phyloP scores from a whole-genome alignment of 1,140 invertebrate genomes.

The Eueides isabella region DNA sequence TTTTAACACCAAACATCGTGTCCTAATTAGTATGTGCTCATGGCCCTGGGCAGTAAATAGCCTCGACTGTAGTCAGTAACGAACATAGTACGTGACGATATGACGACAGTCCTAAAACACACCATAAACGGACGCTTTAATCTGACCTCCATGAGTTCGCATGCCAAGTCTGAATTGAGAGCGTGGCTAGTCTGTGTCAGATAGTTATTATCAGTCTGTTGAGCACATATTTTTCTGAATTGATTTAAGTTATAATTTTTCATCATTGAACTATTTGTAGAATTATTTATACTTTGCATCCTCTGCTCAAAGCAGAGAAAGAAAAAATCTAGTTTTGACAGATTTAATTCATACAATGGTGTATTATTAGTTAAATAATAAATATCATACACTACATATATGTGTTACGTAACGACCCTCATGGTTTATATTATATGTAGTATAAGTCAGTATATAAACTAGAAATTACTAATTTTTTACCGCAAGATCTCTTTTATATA shows the following conservation, averaged over 20 bases:
- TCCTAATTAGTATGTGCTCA: conserved; percentile 62
- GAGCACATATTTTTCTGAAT: background rate
- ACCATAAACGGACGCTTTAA: conserved; percentile 32
- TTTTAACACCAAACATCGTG: conserved; percentile 76
- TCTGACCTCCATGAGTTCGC: conserved; percentile 35
- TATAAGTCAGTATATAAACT: too few species aligned
- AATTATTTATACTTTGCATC: too few species aligned
- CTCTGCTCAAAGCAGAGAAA: too few species aligned
- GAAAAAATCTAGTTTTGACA: too few species aligned
- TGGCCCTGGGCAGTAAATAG: conserved; percentile 44
- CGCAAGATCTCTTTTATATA: too few species aligned
- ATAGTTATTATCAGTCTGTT: background rate
- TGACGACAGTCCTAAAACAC: conserved; percentile 30
- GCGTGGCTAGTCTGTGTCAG: conserved; percentile 16
- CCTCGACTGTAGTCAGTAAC: conserved; percentile 41
- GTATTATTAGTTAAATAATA: too few species aligned
- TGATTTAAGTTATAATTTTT: background rate
- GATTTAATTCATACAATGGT: too few species aligned
- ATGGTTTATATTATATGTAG: too few species aligned
- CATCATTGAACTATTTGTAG: background rate
- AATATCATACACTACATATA: too few species aligned
- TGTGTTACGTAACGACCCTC: too few species aligned
- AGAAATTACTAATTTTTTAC: too few species aligned
- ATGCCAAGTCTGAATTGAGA: conserved; percentile 34
- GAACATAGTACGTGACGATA: conserved; percentile 38